These are phyloP conservation scores for Melanogrammus aeglefinus DNA, from an alignment of 2,797 vertebrate species.

Conservation along the genomic window DNA sequence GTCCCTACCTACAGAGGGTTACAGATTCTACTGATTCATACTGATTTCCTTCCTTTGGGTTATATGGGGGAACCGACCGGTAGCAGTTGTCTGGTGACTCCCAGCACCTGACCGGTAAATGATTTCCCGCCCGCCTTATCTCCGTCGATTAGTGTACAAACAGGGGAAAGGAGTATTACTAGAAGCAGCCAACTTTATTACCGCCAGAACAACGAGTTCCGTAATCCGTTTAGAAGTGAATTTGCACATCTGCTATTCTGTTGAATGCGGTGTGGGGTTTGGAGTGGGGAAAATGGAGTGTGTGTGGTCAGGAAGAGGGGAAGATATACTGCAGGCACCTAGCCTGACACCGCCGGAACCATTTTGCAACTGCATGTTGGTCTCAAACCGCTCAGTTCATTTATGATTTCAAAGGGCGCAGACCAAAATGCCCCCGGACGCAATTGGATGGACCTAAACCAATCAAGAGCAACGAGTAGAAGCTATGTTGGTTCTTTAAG, in stretches of 20 bases:
- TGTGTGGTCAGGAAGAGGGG: background rate
- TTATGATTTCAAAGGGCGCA: too few relatives aligned
- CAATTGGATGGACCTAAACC: too few relatives aligned
- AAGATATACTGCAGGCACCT: background rate
- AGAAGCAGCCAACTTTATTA: conserved; percentile 38
- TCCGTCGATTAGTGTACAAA: conserved; percentile 27
- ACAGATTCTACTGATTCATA: background rate
- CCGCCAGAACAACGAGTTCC: conserved; percentile 31
- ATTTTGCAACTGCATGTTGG: too few relatives aligned
- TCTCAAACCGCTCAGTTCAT: too few relatives aligned
- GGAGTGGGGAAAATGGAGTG: background rate
- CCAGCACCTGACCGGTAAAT: conserved; percentile 30
- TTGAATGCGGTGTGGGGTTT: conserved; percentile 31
- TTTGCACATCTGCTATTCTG: conserved; percentile 19
- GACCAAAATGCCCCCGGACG: too few relatives aligned
- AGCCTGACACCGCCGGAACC: background rate
- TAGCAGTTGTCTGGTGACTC: conserved; percentile 10
- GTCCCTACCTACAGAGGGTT: background rate
- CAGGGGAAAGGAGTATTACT: conserved; percentile 17
- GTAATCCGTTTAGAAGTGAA: conserved; percentile 35
- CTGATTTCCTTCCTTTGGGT: background rate
- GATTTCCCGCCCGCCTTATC: conserved; percentile 17
- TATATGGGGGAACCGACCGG: conserved; percentile 18
- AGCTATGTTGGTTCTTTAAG: too few relatives aligned
- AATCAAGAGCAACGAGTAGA: too few relatives aligned